These are phyloP conservation scores for Crambe crambe DNA, from an alignment of 37 sponge, comb jelly and placozoan species.

Conservation along the genomic window DNA sequence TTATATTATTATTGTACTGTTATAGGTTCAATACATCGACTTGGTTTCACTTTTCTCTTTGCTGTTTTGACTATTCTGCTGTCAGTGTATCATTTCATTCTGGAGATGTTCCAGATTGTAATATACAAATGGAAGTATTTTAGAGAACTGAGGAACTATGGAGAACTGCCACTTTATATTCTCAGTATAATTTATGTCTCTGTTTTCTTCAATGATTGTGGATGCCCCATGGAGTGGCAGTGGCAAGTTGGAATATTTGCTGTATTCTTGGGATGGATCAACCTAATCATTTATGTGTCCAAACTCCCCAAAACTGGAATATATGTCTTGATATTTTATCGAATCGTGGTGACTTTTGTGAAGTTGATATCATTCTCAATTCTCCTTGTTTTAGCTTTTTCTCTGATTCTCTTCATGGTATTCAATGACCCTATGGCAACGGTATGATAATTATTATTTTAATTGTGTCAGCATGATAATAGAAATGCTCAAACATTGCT, in stretches of 20 bases:
- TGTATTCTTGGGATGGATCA: conserved; percentile 83
- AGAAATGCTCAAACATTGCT: no score
- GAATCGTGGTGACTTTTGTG: conserved; percentile 80
- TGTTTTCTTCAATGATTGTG: conserved; percentile 5
- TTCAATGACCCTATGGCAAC: conserved; percentile 37
- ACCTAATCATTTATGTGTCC: conserved; percentile 72
- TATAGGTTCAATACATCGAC: neutral
- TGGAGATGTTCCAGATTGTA: conserved; percentile 47
- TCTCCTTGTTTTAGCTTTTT: conserved; percentile 82
- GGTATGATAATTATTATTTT: conserved; percentile 41
- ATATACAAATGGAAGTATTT: conserved; percentile 15
- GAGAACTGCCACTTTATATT: conserved; percentile 41
- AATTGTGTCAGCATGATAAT: no score
- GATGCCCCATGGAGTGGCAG: conserved; percentile 64
- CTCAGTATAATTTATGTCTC: conserved; percentile 57
- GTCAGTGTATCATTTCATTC: conserved; percentile 32
- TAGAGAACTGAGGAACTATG: conserved; percentile 48
- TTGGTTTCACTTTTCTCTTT: neutral
- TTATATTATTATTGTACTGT: no score
- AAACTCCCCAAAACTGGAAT: conserved; percentile 76
- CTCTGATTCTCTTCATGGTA: conserved; percentile 83
- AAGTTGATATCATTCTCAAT: conserved; percentile 69
- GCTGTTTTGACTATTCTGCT: conserved; percentile 37
- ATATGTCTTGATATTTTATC: conserved; percentile 93
- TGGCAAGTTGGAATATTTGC: conserved; percentile 86